These are phyloP conservation scores for Zelleria hepariella DNA, from an alignment of 2,888 invertebrate genomes.

Conservation along the genomic window DNA sequence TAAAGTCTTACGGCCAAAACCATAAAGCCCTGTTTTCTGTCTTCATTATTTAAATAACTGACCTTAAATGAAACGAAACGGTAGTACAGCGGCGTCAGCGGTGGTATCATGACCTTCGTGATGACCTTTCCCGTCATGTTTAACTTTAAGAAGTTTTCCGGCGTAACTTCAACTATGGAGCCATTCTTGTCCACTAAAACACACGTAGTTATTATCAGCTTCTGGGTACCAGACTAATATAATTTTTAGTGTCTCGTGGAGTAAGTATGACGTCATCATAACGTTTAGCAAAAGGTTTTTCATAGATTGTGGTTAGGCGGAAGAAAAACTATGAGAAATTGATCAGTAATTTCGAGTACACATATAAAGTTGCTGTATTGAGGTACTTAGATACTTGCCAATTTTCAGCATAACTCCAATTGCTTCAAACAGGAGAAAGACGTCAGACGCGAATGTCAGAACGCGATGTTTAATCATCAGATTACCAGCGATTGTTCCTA, in stretches of 20 bases:
- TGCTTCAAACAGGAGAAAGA: constrained; percentile 73
- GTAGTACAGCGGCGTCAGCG: constrained; percentile 26
- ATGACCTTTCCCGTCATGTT: constrained; percentile 44
- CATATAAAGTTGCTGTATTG: background rate
- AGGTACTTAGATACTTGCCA: constrained; percentile 41
- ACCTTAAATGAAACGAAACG: constrained; percentile 21
- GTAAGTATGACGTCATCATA: too few relatives aligned
- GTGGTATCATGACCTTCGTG: constrained; percentile 37
- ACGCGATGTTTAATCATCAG: constrained; percentile 75
- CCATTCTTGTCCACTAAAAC: constrained; percentile 12
- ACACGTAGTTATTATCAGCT: background rate
- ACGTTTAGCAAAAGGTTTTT: too few relatives aligned
- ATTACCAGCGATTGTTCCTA: constrained; percentile 77
- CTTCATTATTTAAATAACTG: background rate
- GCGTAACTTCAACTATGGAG: constrained; percentile 25
- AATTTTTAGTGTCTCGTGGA: too few relatives aligned
- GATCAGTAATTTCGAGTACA: background rate
- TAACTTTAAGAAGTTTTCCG: constrained; percentile 34
- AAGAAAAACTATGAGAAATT: too few relatives aligned
- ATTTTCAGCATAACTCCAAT: constrained; percentile 66
- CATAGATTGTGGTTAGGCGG: too few relatives aligned
- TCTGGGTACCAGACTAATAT: too few relatives aligned
- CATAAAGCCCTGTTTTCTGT: too few relatives aligned
- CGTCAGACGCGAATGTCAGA: constrained; percentile 76
- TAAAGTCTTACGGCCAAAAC: too few relatives aligned